Conservation (phyloP, 2,888 invertebrate genomes). For the Cheilosia vulpina region DNA sequence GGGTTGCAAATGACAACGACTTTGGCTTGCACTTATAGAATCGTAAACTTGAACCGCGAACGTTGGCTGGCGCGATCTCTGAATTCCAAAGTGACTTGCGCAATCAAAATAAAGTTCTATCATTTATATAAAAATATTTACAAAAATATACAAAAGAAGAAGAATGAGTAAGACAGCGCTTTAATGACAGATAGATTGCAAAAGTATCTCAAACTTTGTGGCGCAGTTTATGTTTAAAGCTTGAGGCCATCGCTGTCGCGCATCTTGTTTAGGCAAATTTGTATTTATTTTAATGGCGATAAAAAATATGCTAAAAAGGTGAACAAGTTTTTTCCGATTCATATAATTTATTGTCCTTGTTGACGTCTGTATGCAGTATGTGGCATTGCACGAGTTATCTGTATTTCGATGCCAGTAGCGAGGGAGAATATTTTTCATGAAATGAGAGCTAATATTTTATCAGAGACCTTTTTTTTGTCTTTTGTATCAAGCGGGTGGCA, state of each 20-base stretch:
- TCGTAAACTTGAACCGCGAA: slow-evolving; percentile 43
- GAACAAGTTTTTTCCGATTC: slow-evolving; percentile 42
- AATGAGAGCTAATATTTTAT: slow-evolving; percentile 12
- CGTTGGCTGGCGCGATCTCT: slow-evolving; percentile 13
- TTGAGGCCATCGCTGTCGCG: slow-evolving; percentile 18
- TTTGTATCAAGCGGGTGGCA: slow-evolving; percentile 13
- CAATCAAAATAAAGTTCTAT: slow-evolving; percentile 22
- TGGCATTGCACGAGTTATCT: slow-evolving; percentile 36
- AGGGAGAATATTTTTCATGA: slow-evolving; percentile 10
- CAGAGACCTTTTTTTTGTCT: slow-evolving; percentile 16
- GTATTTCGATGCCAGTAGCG: neutral
- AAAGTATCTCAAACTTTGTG: slow-evolving; percentile 28
- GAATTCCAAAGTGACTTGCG: slow-evolving; percentile 36
- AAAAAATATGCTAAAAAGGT: slow-evolving; percentile 38
- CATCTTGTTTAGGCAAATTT: slow-evolving; percentile 37
- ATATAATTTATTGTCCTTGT: slow-evolving; percentile 44
- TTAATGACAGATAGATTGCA: slow-evolving; percentile 36
- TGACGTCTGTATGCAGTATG: slow-evolving; percentile 12
- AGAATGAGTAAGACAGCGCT: slow-evolving; percentile 5
- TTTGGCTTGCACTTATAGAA: slow-evolving; percentile 27
- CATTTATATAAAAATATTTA: slow-evolving; percentile 1
- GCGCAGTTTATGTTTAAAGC: slow-evolving; percentile 43
- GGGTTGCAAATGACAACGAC: slow-evolving; percentile 35
- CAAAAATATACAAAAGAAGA: slow-evolving; percentile 9
- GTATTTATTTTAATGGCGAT: neutral